These are phyloP conservation scores for Brachyistius frenatus DNA, from an alignment of 2,113 vertebrate genomes.

Conservation along the genomic window DNA sequence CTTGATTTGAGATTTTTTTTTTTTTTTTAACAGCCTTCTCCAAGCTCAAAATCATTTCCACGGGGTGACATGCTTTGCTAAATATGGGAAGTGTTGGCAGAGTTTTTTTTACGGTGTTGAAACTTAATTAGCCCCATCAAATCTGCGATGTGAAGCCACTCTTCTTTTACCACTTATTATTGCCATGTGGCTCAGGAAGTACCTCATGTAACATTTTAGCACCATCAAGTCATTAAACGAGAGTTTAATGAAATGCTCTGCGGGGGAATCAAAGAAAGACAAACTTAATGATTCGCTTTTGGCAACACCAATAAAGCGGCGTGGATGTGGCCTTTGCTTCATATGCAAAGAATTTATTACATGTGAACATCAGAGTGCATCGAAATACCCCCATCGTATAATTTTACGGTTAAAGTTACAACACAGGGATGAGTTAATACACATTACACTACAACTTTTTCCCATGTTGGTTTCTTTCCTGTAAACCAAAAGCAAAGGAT, in stretches of 20 bases:
- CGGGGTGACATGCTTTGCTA: not conserved
- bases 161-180: slow-evolving; percentile 37
- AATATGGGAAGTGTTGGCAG: slow-evolving; percentile 23
- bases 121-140: slow-evolving; percentile 8
- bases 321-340: slow-evolving; percentile 46
- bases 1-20: too few species aligned
- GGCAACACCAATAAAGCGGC: slow-evolving; percentile 16
- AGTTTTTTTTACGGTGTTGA: slow-evolving; percentile 16
- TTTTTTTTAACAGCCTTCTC: too few species aligned
- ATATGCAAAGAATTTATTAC: slow-evolving; percentile 38
- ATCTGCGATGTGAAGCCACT: slow-evolving; percentile 7
- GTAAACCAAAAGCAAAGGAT: not conserved
- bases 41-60: not conserved
- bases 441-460: not conserved
- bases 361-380: slow-evolving; percentile 36
- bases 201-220: slow-evolving; percentile 39
- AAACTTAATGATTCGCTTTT: slow-evolving; percentile 41
- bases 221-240: slow-evolving; percentile 42
- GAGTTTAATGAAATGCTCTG: slow-evolving; percentile 35
- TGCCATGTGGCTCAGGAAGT: slow-evolving; percentile 15
- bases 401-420: not conserved
- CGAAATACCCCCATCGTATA: not conserved
- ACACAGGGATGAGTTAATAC: not conserved
- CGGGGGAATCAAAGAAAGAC: slow-evolving; percentile 15
- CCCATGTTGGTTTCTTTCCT: not conserved